Percentiles rank a stretch among this genome's conserved stretches.
phyloP scores from a whole-genome alignment of 2,113 vertebrate species.

The Siniperca chuatsi region DNA sequence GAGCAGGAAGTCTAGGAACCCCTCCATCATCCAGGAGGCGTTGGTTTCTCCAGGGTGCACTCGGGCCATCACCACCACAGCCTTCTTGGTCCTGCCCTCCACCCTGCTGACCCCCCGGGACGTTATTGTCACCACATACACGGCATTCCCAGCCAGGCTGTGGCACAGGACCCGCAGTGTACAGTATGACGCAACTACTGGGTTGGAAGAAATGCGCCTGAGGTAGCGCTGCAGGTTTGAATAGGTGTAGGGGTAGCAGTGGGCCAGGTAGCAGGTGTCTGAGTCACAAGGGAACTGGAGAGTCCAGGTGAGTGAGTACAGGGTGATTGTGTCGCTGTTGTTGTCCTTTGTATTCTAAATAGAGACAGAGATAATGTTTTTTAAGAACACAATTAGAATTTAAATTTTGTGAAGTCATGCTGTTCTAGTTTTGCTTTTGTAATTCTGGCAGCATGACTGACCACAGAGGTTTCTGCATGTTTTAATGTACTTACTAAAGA shows the following conservation, averaged over 20 bases:
- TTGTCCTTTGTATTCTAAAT: conserved; percentile 58
- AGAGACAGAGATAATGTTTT: conserved; percentile 17
- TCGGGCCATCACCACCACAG: conserved; percentile 89
- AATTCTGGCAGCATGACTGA: neutral
- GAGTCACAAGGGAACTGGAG: conserved; percentile 86
- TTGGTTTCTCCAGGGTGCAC: conserved; percentile 92
- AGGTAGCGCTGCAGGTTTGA: conserved; percentile 90
- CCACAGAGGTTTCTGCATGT: neutral
- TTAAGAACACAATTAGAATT: neutral
- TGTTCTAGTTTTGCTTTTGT: neutral
- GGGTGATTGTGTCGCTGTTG: neutral
- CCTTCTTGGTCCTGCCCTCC: conserved; percentile 79
- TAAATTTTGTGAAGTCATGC: neutral
- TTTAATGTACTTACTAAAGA: neutral
- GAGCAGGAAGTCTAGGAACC: conserved; percentile 92
- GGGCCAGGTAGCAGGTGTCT: conserved; percentile 93
- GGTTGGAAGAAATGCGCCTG: conserved; percentile 76
- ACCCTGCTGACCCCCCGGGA: conserved; percentile 54
- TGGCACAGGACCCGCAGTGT: conserved; percentile 87
- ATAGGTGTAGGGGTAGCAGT: conserved; percentile 95
- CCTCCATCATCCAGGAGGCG: conserved; percentile 93
- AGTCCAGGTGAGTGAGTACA: conserved; percentile 90
- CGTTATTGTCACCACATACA: conserved; percentile 90
- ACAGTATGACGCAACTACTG: conserved; percentile 82
- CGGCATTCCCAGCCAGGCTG: conserved; percentile 90